Conservation (phyloP, 2,888 invertebrate species). For the Minunthozetes semirufus region DNA sequence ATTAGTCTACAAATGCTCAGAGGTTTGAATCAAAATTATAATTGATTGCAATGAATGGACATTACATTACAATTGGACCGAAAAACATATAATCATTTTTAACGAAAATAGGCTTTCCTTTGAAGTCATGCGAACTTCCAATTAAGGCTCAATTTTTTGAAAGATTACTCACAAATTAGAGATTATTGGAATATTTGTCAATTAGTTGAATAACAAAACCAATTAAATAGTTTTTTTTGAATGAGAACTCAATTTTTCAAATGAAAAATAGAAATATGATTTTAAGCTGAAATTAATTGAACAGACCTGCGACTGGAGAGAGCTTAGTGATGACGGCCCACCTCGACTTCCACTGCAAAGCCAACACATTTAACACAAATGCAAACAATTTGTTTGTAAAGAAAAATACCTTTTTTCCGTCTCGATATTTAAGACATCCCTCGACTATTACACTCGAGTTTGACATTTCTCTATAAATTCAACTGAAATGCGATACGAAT, state of each 20-base stretch:
- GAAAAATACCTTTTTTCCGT: constrained; percentile 70
- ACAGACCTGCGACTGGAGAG: constrained; percentile 83
- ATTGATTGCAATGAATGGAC: constrained; percentile 24
- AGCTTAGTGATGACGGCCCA: constrained; percentile 83
- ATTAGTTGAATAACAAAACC: too few relatives aligned
- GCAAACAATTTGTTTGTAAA: constrained; percentile 12
- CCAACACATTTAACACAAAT: background rate
- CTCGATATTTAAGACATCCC: constrained; percentile 78
- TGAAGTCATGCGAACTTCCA: background rate
- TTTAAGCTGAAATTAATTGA: background rate
- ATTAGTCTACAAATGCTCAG: constrained; percentile 13
- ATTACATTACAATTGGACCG: background rate
- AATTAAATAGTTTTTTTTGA: background rate
- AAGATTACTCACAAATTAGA: background rate
- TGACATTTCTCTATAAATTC: constrained; percentile 20
- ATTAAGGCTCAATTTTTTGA: background rate
- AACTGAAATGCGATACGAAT: background rate
- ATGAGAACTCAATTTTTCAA: background rate
- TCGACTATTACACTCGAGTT: constrained; percentile 78
- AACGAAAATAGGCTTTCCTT: background rate
- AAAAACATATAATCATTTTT: background rate
- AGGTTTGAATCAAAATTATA: constrained; percentile 22
- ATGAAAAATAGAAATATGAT: background rate
- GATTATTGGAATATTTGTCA: too few relatives aligned
- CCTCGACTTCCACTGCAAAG: constrained; percentile 74